Base-by-base conservation (phyloP, 2,113 vertebrate species). In the Dolichallabes microphthalmus region DNA sequence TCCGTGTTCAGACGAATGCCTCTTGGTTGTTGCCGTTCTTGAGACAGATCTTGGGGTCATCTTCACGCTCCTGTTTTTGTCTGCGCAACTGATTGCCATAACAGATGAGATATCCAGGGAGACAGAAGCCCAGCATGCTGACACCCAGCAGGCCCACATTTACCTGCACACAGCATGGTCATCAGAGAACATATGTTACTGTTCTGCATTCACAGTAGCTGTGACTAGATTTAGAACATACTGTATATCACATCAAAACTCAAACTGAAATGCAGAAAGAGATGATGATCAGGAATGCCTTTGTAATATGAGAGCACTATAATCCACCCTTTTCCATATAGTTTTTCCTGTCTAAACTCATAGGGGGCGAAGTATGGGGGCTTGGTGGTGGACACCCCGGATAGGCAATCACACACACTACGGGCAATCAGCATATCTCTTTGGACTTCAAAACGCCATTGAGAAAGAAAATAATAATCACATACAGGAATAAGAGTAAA, bases 61-160 rank as follows among this genome's bases (percentile, higher is more conserved):
- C 96, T 6, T 94, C 91, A 17, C 90, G 94, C 92, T 96, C 96
- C 30, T 94, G 91, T 73, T 93, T 93, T 88, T 96, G 93, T 86
- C 89, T 94, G 88, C 93, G 94, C 84, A 99, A 96, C 88, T 92
- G 92, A 50, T 93, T 95, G 82, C 94, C 94, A 93, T 96, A 98
- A 88, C 92, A 97, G 86, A 98, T 92, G 92, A 99, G 94, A 93
- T 99, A 99, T 87, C 96, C 19, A 0, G 98, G 98, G 74, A 99
- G 95, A 93, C 97, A 99, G 95, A 99, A 99, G 4, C 98, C 98
- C 91, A 99, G 90, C 89, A 97, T 89, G 93, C 96, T 98, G 84
- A 99, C 0, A 1, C 3, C 94, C 69, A 99, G 89, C 85, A 99
- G 93, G 35, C 97, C 98, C 88, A 99, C 96, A 0, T 99, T 99